A percentile compares a stretch with the other conserved stretches of the same genome.
These are phyloP conservation scores for Pterois miles DNA, from an alignment of 2,797 vertebrate genomes.

Conservation along the genomic window DNA sequence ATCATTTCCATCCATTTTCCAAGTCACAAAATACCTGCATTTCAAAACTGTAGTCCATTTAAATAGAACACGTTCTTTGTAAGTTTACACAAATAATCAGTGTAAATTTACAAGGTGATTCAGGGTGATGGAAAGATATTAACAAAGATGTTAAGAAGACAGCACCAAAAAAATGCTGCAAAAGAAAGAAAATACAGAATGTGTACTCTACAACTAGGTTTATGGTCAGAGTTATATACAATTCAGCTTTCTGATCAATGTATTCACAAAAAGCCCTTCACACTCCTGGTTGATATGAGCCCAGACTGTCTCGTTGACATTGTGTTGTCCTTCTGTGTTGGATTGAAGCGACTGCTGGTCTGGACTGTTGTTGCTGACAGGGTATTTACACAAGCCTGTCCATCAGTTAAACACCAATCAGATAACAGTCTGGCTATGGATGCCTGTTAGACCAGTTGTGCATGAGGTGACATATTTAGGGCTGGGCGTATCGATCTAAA, in stretches of 20 bases:
- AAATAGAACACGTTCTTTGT: too few species aligned
- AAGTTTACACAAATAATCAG: too few species aligned
- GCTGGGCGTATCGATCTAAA: too few species aligned
- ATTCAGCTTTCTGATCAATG: not conserved
- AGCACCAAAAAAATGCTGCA: not conserved
- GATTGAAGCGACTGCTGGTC: not conserved
- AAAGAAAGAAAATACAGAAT: not conserved
- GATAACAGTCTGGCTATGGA: not conserved
- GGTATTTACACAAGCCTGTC: constrained; percentile 23
- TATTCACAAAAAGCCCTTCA: not conserved
- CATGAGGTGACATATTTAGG: not conserved
- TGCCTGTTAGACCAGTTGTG: not conserved
- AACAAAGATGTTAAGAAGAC: not conserved
- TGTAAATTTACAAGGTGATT: not conserved
- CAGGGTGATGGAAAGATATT: not conserved
- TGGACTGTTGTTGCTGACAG: not conserved
- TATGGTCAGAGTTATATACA: not conserved
- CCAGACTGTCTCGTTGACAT: not conserved
- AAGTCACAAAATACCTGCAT: not conserved
- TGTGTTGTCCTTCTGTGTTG: not conserved
- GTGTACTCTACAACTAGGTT: not conserved
- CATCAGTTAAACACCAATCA: not conserved
- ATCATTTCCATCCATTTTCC: not conserved
- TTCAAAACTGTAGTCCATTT: too few species aligned
- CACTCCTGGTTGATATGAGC: not conserved